A percentile compares a stretch with the other conserved stretches of the same genome.
These are phyloP conservation scores for Gorsachius goisagi DNA, from an alignment of 2,113 vertebrate species.

Conservation along the genomic window DNA sequence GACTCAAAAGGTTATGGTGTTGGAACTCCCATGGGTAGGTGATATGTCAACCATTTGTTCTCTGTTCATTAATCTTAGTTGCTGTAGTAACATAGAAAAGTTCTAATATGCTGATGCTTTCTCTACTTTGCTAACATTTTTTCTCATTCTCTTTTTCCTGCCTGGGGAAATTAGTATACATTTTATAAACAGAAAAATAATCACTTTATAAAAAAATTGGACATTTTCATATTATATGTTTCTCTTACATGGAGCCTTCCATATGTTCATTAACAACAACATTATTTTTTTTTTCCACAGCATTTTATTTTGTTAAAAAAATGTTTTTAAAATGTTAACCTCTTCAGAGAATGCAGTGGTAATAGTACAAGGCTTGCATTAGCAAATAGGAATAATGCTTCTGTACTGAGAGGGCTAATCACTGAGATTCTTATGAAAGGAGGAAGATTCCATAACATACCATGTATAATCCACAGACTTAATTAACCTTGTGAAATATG, in stretches of 20 bases:
- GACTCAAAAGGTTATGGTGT: constrained; percentile 97
- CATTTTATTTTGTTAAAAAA: not conserved
- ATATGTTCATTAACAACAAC: not conserved
- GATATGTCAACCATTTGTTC: not conserved
- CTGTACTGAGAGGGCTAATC: not conserved
- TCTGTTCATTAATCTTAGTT: constrained; percentile 47
- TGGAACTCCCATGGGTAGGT: constrained; percentile 97
- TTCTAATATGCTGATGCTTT: not conserved
- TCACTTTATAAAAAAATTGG: not conserved
- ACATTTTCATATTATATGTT: not conserved
- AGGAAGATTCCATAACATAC: not conserved
- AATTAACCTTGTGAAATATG: not conserved
- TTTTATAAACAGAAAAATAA: not conserved
- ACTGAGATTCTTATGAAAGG: not conserved
- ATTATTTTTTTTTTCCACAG: not conserved
- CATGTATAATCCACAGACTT: not conserved
- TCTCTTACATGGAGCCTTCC: not conserved
- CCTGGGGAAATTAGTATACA: not conserved
- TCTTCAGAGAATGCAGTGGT: not conserved
- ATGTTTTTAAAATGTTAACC: not conserved
- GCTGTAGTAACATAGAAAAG: not conserved
- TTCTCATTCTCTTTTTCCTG: not conserved
- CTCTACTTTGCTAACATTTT: not conserved
- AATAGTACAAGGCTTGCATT: not conserved
- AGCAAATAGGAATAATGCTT: not conserved